phyloP scores from a whole-genome alignment of 64 coral and sea anemone species.

The Montipora efflorescens region DNA sequence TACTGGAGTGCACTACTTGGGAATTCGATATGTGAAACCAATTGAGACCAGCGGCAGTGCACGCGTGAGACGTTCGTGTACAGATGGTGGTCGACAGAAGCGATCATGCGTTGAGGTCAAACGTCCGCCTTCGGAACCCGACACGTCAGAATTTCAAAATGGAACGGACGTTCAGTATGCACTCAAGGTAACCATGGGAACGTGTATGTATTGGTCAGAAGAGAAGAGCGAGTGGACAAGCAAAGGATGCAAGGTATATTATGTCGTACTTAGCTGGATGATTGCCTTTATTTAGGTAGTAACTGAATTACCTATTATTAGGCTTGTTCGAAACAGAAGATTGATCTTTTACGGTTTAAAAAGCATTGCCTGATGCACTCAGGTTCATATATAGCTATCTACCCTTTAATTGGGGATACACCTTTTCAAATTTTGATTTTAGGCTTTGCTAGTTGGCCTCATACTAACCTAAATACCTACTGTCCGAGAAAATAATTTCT shows the following conservation, averaged over 20 bases:
- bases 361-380: no score
- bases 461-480: no score
- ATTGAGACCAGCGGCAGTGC: not conserved
- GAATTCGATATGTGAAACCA: conserved; percentile 41
- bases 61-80: not conserved
- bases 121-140: conserved; percentile 39
- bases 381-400: no score
- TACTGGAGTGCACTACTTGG: conserved; percentile 52
- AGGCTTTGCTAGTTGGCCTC: no score
- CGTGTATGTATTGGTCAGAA: conserved; percentile 92
- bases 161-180: conserved; percentile 79
- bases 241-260: conserved; percentile 85
- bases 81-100: conserved; percentile 54
- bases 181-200: conserved; percentile 56
- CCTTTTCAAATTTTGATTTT: no score
- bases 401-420: no score
- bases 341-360: no score
- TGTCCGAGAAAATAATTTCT: no score
- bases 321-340: no score
- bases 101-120: conserved; percentile 86
- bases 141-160: conserved; percentile 64
- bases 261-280: no score
- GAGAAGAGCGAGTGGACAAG: conserved; percentile 70
- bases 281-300: no score
- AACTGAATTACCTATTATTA: no score